Evolutionary conservation across 2,797 vertebrate genomes (phyloP), one percentile per base, ranked within the genome.

Genomic region (Protonibea diacanthus): DNA sequence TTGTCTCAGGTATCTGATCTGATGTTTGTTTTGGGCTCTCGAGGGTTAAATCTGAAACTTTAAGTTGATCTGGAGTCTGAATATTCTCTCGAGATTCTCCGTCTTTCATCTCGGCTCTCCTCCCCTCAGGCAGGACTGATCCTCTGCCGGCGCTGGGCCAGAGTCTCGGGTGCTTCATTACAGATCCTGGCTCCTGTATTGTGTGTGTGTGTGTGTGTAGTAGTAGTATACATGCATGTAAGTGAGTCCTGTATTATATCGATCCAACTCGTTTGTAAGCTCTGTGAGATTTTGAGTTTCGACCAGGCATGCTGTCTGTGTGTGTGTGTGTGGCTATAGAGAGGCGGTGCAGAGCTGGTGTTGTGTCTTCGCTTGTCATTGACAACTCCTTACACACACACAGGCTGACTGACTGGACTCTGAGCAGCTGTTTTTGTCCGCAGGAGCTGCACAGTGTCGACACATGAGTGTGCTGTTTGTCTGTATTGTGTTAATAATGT

Each of bases 401-500:
- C 57, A 7, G 5, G 51, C 47, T 64, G 58, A n/a, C 38, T 12
- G 4, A n/a, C 64, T 72, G 72, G 80, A 61, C 81, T 75, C 48
- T 11, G 38, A 87, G 81, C 84, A 89, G 87, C 82, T 86, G 85
- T 76, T 74, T 71, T 59, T 58, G 79, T 71, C 86, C 73, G 71
- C 0, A 9, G 75, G 85, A 85, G 72, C 60, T 60, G 73, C 64
- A 56, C 67, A 56, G 71, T 84, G 79, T 85, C 81, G 81, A 76
- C 81, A 87, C 77, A n/a, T n/a, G n/a, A n/a, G n/a, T n/a, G n/a
- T n/a, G n/a, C n/a, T n/a, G n/a, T n/a, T n/a, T n/a, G n/a, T n/a
- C n/a, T n/a, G n/a, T n/a, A n/a, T n/a, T n/a, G n/a, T n/a, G n/a
- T n/a, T n/a, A n/a, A n/a, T n/a, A n/a, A 14, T 45, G 44, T 45